Conservation (phyloP, 2,888 invertebrate species). For the Heterodera filipjevi region DNA sequence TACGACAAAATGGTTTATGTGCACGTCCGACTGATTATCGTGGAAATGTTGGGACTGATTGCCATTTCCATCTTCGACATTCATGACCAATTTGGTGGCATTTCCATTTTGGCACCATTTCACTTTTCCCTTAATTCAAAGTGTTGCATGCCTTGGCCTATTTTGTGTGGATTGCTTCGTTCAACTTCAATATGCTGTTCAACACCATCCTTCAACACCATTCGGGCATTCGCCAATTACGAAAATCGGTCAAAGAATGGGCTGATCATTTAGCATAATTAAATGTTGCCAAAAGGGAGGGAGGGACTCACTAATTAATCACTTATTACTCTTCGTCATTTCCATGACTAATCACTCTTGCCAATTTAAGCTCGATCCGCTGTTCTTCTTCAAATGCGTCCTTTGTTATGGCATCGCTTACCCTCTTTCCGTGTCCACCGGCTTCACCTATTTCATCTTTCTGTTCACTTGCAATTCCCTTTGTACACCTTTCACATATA, state of each 20-base stretch:
- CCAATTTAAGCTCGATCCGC: conserved; percentile 48
- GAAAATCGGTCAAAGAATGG: conserved; percentile 33
- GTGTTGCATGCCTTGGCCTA: conserved; percentile 59
- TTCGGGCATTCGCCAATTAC: conserved; percentile 48
- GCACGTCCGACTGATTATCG: conserved; percentile 43
- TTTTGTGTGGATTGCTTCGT: conserved; percentile 57
- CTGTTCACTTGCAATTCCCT: conserved; percentile 47
- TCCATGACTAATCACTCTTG: not conserved
- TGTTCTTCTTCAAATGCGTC: conserved; percentile 56
- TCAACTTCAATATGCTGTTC: conserved; percentile 63
- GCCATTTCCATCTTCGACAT: conserved; percentile 60
- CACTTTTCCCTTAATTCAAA: conserved; percentile 36
- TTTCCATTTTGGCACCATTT: not conserved
- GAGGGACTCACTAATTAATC: not conserved
- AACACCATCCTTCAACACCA: conserved; percentile 57
- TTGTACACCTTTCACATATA: conserved; percentile 36
- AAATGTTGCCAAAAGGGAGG: no score
- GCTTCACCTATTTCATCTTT: conserved; percentile 56
- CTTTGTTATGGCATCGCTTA: conserved; percentile 53
- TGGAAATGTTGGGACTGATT: conserved; percentile 49
- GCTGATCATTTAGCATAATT: conserved; percentile 29
- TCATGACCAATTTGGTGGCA: conserved; percentile 58
- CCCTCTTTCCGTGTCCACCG: conserved; percentile 60
- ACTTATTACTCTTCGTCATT: not conserved
- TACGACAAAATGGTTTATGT: conserved; percentile 38